Conservation (phyloP, 30 jellyfish, hydroid and myxozoan species). For the Cassiopea andromeda region DNA sequence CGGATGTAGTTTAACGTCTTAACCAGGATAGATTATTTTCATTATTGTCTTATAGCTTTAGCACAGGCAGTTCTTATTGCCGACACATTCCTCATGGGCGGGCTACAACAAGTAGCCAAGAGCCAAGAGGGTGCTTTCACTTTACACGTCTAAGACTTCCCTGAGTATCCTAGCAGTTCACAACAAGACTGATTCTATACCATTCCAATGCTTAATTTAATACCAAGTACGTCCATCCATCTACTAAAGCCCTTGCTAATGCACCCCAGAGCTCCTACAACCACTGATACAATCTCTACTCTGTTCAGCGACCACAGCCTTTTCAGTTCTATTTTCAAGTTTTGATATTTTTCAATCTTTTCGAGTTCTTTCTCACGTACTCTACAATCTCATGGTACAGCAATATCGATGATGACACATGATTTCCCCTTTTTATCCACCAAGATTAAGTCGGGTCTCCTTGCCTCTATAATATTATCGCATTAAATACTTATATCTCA, state of each 20-base stretch:
- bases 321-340: not conserved
- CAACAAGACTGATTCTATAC: not conserved
- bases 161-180: not conserved
- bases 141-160: not conserved
- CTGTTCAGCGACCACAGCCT: not conserved
- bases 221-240: not conserved
- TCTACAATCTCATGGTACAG: not conserved
- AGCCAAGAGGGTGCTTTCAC: too few relatives aligned
- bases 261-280: not conserved
- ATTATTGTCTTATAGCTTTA: too few relatives aligned
- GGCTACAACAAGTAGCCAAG: not conserved
- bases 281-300: not conserved
- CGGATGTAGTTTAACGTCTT: too few relatives aligned
- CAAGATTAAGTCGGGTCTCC: conserved; percentile 2
- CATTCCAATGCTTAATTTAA: not conserved
- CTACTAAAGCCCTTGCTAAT: not conserved
- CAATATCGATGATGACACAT: not conserved
- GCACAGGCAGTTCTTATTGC: too few relatives aligned
- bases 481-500: not conserved
- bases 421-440: not conserved
- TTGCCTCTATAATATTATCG: not conserved
- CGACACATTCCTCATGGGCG: not conserved
- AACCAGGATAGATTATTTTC: too few relatives aligned
- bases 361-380: not conserved
- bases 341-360: not conserved